Evolutionary conservation across 2,888 invertebrate genomes (phyloP), one percentile per base, ranked within the genome.

Genomic region (Rhorus exstirpatorius): DNA sequence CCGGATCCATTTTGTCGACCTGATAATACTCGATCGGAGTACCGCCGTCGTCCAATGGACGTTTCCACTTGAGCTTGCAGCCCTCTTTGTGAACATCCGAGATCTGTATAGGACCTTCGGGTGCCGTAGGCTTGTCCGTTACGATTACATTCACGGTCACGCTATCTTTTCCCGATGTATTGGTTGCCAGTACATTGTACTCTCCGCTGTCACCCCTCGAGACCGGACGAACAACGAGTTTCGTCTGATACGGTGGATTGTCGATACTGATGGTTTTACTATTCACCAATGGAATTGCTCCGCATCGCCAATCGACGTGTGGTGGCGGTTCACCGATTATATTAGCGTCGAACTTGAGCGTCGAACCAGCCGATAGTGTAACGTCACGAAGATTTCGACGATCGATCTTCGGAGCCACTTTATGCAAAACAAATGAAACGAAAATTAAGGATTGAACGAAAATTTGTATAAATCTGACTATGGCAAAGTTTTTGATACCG

Each of bases 271-370:
- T 95, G 76, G 96, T 96, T 91, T 97, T 97, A 8, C 93, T 93
- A 12, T 94, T 93, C 89, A 94, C 95, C 63, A 98, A 93, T 14
- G 97, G 96, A 92, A 96, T 96, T 87, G 97, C 97, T 86, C 97
- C 96, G 91, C 96, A 96, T 89, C 97, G 96, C 99, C 99, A 99
- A 90, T 97, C 97, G 21, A 98, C 97, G 79, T 96, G 97, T 61
- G 99, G 99, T 75, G 98, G 97, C 0, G 99, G 99, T 91, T 99
- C 99, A 77, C 99, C 99, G 90, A 96, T 97, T 76, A 99, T 97
- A 83, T 96, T 96, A 0, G 98, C 98, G 89, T 99, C 98, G 90
- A 99, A 96, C 93, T 99, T 99, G 84, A 99, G 95, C 19, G 98
- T 96, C 21, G 98, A 96, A 49, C 99, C 99, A 55, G 98, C 97